These are phyloP conservation scores for Metaphire vulgaris DNA, from an alignment of 1,140 invertebrate genomes.

Conservation along the genomic window DNA sequence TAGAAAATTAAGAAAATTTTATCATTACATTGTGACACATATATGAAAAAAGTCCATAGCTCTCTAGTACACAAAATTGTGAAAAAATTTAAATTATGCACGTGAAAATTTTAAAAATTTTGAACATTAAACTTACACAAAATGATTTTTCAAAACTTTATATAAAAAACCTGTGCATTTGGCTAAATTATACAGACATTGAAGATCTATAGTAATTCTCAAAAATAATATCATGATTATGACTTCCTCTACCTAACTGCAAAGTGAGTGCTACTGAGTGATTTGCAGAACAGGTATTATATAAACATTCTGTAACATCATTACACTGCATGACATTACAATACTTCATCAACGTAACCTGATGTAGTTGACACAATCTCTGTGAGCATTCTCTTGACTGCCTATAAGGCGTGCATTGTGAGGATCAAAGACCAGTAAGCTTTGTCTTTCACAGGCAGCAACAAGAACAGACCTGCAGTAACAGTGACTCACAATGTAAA, in stretches of 20 bases:
- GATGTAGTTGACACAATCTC: conserved; percentile 88
- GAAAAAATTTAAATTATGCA: no score
- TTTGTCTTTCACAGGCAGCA: conserved; percentile 82
- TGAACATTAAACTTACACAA: no score
- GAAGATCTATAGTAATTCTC: no score
- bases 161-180: no score
- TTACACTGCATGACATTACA: background rate
- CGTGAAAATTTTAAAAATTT: no score
- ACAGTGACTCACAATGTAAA: conserved; percentile 31
- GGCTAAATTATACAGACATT: no score
- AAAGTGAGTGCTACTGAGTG: background rate
- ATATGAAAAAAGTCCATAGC: no score
- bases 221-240: no score
- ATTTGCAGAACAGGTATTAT: background rate
- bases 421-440: conserved; percentile 80
- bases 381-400: conserved; percentile 72
- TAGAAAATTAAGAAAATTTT: background rate
- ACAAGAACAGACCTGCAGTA: conserved; percentile 68
- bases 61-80: no score
- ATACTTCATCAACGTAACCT: conserved; percentile 35
- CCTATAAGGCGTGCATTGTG: conserved; percentile 68
- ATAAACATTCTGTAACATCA: background rate
- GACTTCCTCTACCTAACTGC: no score
- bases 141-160: no score
- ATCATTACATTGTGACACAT: background rate